Percentiles rank a stretch among this genome's conserved stretches.
These are phyloP conservation scores for Poeciliopsis turneri DNA, from an alignment of 2,797 vertebrate species.

Conservation along the genomic window DNA sequence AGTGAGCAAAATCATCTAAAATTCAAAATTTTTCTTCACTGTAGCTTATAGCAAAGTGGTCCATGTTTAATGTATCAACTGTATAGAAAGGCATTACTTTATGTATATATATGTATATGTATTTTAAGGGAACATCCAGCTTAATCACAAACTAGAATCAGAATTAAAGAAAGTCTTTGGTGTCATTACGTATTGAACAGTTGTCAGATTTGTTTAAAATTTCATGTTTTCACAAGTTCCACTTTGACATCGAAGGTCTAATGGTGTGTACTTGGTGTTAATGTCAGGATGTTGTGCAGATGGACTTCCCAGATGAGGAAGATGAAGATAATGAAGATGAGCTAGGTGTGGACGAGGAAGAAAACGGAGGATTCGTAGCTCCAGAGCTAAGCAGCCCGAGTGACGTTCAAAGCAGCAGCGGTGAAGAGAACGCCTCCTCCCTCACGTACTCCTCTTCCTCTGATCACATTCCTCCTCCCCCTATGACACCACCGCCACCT, in stretches of 20 bases:
- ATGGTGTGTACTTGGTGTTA: constrained; percentile 68
- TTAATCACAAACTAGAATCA: neutral
- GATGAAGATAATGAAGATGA: constrained; percentile 80
- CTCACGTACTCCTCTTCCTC: constrained; percentile 96
- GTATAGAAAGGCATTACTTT: neutral
- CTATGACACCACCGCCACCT: constrained; percentile 88
- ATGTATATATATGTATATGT: neutral
- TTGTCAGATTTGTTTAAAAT: neutral
- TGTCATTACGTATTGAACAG: neutral
- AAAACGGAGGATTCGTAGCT: constrained; percentile 85
- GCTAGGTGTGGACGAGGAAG: constrained; percentile 86
- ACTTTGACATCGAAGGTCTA: constrained; percentile 46
- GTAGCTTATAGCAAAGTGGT: neutral
- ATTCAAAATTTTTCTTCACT: neutral
- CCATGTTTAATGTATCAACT: neutral
- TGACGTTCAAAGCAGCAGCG: constrained; percentile 92
- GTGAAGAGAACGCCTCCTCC: constrained; percentile 94
- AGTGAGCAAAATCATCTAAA: neutral
- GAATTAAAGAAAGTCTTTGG: neutral
- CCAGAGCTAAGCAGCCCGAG: constrained; percentile 92
- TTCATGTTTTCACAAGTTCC: constrained; percentile 3
- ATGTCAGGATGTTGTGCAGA: constrained; percentile 86
- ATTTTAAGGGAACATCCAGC: neutral
- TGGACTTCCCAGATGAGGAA: constrained; percentile 95
- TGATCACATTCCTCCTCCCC: constrained; percentile 92